Conservation (phyloP, 2,888 invertebrate species). For the Laspeyria flexula region DNA sequence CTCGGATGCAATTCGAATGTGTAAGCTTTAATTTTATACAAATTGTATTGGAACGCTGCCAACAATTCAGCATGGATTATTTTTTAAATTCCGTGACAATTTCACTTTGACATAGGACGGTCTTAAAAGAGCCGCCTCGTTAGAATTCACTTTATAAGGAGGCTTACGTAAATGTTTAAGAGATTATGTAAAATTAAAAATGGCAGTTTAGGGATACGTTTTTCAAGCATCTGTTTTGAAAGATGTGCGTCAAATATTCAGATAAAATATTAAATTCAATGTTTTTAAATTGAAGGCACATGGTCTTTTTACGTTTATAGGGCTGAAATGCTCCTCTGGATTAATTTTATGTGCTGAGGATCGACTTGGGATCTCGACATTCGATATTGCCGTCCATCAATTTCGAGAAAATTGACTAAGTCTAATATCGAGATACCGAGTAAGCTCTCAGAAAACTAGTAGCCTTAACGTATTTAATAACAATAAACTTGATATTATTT, state of each 20-base stretch:
- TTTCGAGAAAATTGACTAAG: too few relatives aligned
- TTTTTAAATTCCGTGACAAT: conserved; percentile 7
- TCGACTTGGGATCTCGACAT: too few relatives aligned
- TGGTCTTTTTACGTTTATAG: too few relatives aligned
- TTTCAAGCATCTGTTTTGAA: not conserved
- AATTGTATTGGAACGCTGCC: conserved; percentile 6
- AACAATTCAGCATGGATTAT: conserved; percentile 8
- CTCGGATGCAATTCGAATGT: conserved; percentile 12
- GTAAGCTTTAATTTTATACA: conserved; percentile 9
- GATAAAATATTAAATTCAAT: too few relatives aligned
- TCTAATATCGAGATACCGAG: too few relatives aligned
- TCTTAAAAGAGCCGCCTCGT: not conserved
- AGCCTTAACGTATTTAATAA: conserved; percentile 1
- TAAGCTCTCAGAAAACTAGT: too few relatives aligned
- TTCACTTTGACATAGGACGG: not conserved
- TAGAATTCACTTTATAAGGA: not conserved
- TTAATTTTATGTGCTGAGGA: too few relatives aligned
- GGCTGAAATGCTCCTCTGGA: too few relatives aligned
- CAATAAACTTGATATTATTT: conserved; percentile 4
- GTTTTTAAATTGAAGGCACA: too few relatives aligned
- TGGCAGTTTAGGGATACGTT: not conserved
- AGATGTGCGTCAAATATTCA: too few relatives aligned
- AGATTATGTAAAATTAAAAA: not conserved
- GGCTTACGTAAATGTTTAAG: not conserved
- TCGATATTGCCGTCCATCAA: too few relatives aligned